phyloP scores from a whole-genome alignment of 2,113 vertebrate genomes.

The Phoenicopterus ruber region DNA sequence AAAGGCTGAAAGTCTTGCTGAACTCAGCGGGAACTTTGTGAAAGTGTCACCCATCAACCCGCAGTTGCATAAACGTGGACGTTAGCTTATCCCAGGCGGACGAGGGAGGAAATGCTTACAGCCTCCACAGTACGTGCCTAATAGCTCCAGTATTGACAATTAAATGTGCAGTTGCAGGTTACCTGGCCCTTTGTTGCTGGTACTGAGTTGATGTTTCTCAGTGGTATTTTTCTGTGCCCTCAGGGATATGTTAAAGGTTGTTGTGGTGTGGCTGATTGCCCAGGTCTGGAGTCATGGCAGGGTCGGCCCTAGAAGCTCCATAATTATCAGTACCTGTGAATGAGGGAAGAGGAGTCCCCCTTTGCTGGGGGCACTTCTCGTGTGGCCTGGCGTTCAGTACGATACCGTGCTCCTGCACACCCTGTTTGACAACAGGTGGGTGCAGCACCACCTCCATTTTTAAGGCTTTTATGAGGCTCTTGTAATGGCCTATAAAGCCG shows the following conservation, averaged over 20 bases:
- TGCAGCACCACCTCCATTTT: not conserved
- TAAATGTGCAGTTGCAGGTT: not conserved
- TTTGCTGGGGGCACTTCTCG: not conserved
- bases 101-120: not conserved
- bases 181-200: not conserved
- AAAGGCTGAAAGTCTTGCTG: not conserved
- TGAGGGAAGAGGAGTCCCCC: not conserved
- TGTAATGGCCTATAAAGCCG: not conserved
- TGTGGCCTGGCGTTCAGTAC: not conserved
- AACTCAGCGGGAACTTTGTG: not conserved
- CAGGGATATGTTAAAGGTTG: not conserved
- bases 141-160: not conserved
- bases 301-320: not conserved
- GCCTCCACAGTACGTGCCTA: not conserved
- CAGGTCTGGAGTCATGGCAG: not conserved
- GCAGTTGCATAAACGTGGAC: not conserved
- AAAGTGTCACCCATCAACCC: not conserved
- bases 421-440: accelerated
- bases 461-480: not conserved
- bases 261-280: not conserved
- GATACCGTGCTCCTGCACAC: not conserved
- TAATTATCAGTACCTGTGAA: not conserved
- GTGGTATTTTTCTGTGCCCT: not conserved
- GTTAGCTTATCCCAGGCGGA: not conserved
- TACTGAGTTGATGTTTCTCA: not conserved